Evolutionary conservation across 2,888 invertebrate genomes (phyloP), one percentile per base, ranked within the genome.

Genomic region (Fabriciana adippe): DNA sequence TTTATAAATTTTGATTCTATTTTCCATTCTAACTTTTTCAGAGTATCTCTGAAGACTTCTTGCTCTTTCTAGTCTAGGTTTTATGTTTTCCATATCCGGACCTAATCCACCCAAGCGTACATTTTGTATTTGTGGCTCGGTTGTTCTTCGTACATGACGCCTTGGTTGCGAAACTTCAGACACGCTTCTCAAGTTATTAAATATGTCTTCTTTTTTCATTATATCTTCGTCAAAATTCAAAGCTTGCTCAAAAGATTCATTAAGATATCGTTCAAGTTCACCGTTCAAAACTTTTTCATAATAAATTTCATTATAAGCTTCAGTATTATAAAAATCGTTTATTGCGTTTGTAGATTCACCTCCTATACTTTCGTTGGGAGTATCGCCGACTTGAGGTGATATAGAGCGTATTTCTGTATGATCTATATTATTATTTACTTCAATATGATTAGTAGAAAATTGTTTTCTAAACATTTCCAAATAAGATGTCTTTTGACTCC

Each of bases 31-130:
- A 0, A 92, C 89, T 72, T 86, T 90, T 77, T 92, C 92, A 2
- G 92, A 92, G 77, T 92, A 92, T 73, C 92, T 85, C 77, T 92
- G 92, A 35, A 92, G 81, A 64, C 92, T 91, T 73, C 89, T 82
- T 57, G 92, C 92, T 81, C 92, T 83, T 74, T 92, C 91, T 53
- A 92, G 73, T 68, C 90, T 83, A 18, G 92, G 92, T 73, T 84
- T 89, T 15, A 92, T 90, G 56, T 82, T 84, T 72, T 91, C 90
- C 67, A 88, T 73, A 68, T 92, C 92, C 16, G 92, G 90, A 3
- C 92, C 92, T 31, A 92, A 75, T 0, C 92, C 92, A 47, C 92
- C 92, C 13, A 92, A 73, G 72, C 87, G 90, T 0, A 91, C 73
- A 74, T 81, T 84, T 64, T 81, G 81, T 31, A 82, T 74, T 0